These are phyloP conservation scores for Cryptotermes secundus DNA, from an alignment of 1,140 invertebrate genomes.

Conservation along the genomic window DNA sequence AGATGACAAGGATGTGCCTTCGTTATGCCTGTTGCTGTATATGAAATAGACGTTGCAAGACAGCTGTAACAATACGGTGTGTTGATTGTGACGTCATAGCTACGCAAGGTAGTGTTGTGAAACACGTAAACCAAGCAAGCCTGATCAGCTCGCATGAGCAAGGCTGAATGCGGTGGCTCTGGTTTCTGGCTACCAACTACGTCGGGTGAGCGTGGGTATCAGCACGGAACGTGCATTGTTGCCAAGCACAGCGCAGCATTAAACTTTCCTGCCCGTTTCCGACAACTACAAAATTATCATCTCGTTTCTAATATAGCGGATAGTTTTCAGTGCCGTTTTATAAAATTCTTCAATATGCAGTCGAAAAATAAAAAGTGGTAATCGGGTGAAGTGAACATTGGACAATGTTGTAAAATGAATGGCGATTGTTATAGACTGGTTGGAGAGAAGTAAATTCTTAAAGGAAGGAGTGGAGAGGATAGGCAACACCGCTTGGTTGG, in stretches of 20 bases:
- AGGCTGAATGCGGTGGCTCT: background rate
- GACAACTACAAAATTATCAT: background rate
- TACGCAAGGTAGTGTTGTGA: background rate
- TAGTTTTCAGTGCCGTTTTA: background rate
- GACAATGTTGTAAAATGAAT: background rate
- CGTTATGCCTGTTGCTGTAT: too few species aligned
- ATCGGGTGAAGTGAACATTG: background rate
- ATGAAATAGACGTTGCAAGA: background rate
- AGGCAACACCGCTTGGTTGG: constrained; percentile 20
- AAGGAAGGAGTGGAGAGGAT: background rate
- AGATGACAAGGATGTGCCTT: too few species aligned
- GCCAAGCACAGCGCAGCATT: constrained; percentile 21
- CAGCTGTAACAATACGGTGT: background rate
- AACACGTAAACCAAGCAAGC: background rate
- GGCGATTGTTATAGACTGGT: background rate
- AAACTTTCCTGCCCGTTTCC: background rate
- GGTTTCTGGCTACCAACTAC: background rate
- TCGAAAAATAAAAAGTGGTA: background rate
- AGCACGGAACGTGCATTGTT: constrained; percentile 36
- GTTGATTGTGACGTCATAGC: constrained; percentile 3
- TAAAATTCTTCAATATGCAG: too few species aligned
- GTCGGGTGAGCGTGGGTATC: constrained; percentile 34
- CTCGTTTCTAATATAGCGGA: background rate
- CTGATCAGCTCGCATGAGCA: background rate
- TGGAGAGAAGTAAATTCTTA: background rate